Base-by-base conservation (phyloP, 2,797 vertebrate genomes). In the Neosilurus hyrtlii region DNA sequence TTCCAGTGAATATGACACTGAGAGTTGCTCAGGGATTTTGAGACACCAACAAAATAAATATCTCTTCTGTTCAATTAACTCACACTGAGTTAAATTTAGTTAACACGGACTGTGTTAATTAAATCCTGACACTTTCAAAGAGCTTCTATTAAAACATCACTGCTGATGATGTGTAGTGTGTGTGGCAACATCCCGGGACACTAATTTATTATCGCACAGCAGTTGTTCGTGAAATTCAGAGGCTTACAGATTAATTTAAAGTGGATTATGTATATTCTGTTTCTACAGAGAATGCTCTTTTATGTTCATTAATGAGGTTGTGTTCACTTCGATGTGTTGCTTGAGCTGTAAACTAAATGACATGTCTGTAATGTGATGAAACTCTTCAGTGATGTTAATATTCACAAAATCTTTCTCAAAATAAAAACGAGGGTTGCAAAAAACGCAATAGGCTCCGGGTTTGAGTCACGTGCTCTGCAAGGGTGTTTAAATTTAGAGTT, bases 41-140 rank as follows among this genome's bases (percentile, higher is more conserved):
- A 30, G 37, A 14, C 67, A 51, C 67, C 80, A 78, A 72, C 67
- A 71, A 82, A 85, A 85, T 81, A 79, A 82, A 82, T 73, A 72
- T 85, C 74, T 73, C 80, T 61, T 63, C 74, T 72, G 74, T 73
- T 85, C 74, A 79, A 72, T 82, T 73, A 85, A 66, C 67, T 79
- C 49, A 59, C 73, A 82, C n/a, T 26, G 57, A 79, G 74, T 72
- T 82, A 79, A 70, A 82, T 82, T 85, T 82, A 85, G 74, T 82
- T 82, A 78, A 82, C 51, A 11, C 22, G 67, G 59, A 63, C 80
- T 66, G 24, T 43, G 72, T 81, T 81, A 78, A 85, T 85, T 85
- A 85, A 85, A 82, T 68, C 65, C 65, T 71, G 73, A 30, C 16
- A 65, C 35, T 78, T 85, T 81, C 15, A 72, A 54, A 77, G 77